A percentile compares a stretch with the other conserved stretches of the same genome.
phyloP scores from a whole-genome alignment of 2,888 invertebrate genomes.

The Oasisia sp. region DNA sequence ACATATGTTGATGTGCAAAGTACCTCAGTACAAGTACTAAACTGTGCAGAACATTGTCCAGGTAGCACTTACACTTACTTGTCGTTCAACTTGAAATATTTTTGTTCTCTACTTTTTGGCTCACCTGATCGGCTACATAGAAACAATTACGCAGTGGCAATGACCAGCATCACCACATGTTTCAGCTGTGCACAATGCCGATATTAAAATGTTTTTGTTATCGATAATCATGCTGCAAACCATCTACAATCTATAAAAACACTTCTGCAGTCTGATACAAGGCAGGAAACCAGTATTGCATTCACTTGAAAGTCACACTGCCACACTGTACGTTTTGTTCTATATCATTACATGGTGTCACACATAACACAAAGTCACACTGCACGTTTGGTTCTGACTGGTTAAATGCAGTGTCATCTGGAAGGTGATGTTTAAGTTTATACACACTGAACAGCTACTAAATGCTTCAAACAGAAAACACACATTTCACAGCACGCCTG shows the following conservation, averaged over 20 bases:
- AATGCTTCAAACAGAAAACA: conserved; percentile 1
- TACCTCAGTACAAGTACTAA: not conserved
- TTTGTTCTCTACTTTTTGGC: not conserved
- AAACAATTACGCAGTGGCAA: conserved; percentile 1
- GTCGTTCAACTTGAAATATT: not conserved
- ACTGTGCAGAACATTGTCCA: not conserved
- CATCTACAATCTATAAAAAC: not conserved
- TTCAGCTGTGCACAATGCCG: not conserved
- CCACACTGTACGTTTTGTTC: not conserved
- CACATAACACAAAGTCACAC: not conserved
- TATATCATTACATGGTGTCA: not conserved
- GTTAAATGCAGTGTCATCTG: not conserved
- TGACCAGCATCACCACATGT: conserved; percentile 7
- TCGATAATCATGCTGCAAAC: not conserved
- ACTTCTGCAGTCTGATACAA: not conserved
- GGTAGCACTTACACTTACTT: not conserved
- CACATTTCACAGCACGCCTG: not conserved
- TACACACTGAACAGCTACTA: not conserved
- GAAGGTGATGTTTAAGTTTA: not conserved
- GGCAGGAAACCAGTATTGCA: not conserved
- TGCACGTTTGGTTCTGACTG: conserved; percentile 17
- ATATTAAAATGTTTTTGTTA: not conserved
- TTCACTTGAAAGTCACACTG: not conserved
- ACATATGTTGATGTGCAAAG: not conserved
- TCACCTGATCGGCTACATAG: not conserved